Evolutionary conservation across 2,113 vertebrate genomes (phyloP).

Genomic region (Pitta sordida): DNA sequence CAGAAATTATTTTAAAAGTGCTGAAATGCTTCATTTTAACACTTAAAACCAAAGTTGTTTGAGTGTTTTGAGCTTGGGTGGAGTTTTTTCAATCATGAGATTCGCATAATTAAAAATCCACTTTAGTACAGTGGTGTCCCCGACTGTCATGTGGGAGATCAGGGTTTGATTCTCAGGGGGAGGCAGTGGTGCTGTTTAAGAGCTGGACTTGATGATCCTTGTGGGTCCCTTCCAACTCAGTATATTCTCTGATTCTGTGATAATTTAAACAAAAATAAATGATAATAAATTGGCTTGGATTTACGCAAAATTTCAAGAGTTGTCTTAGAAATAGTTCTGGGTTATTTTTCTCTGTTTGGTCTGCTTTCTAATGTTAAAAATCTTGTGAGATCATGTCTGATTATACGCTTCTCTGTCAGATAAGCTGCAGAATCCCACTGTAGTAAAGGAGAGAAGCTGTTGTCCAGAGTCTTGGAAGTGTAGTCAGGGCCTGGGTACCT

Average conservation of each 20-base stretch:
- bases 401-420: neutral
- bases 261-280: neutral
- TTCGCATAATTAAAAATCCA: neutral
- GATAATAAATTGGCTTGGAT: neutral
- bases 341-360: neutral
- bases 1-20: neutral
- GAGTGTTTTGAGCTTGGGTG: neutral
- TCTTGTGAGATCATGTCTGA: neutral
- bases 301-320: neutral
- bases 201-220: too few species aligned
- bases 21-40: neutral
- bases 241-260: too few species aligned
- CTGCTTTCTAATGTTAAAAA: neutral
- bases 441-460: neutral
- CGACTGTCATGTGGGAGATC: too few species aligned
- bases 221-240: too few species aligned
- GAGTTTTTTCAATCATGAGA: neutral
- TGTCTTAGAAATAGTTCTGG: neutral
- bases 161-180: too few species aligned
- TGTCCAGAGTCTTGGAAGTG: neutral
- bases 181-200: too few species aligned
- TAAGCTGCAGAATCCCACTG: neutral
- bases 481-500: neutral
- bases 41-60: neutral
- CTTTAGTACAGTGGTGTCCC: too few species aligned